These are phyloP conservation scores for Danio aesculapii DNA, from an alignment of 2,797 vertebrate genomes.

Conservation along the genomic window DNA sequence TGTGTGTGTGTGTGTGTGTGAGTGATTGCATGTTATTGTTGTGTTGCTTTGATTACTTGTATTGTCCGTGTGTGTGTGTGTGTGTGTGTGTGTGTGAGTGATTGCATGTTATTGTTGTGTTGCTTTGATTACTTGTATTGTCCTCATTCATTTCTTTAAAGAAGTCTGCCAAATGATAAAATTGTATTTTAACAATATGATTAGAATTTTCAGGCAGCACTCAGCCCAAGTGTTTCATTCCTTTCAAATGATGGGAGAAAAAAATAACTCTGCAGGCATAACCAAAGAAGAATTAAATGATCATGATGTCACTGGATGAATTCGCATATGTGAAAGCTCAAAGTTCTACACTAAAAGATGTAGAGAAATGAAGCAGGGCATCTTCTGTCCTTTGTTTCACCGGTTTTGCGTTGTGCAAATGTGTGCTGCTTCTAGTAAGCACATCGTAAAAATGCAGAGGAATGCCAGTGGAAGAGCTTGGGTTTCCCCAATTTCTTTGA, in stretches of 20 bases:
- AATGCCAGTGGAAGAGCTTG: constrained; percentile 40
- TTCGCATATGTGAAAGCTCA: neutral
- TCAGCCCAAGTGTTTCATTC: constrained; percentile 35
- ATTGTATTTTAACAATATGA: neutral
- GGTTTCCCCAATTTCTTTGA: constrained; percentile 40
- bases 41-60: too few species aligned
- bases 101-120: too few species aligned
- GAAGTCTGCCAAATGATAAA: too few species aligned
- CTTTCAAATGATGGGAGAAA: constrained; percentile 36
- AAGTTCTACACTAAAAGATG: constrained; percentile 9
- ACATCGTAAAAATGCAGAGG: constrained; percentile 45
- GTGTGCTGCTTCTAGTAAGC: constrained; percentile 20
- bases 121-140: too few species aligned
- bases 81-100: too few species aligned
- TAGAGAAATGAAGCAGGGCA: constrained; percentile 36
- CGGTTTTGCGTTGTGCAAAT: constrained; percentile 6
- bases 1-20: too few species aligned
- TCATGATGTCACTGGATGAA: constrained; percentile 18
- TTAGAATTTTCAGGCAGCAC: constrained; percentile 16
- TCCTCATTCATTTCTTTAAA: too few species aligned
- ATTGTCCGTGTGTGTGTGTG: too few species aligned
- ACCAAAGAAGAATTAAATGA: constrained; percentile 34
- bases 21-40: too few species aligned
- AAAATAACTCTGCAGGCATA: constrained; percentile 3
- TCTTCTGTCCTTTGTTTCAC: constrained; percentile 4